Evolutionary conservation across 30 jellyfish, hydroid and myxozoan genomes (phyloP), one percentile per base, ranked within the genome.

Genomic region (Cassiopea andromeda): DNA sequence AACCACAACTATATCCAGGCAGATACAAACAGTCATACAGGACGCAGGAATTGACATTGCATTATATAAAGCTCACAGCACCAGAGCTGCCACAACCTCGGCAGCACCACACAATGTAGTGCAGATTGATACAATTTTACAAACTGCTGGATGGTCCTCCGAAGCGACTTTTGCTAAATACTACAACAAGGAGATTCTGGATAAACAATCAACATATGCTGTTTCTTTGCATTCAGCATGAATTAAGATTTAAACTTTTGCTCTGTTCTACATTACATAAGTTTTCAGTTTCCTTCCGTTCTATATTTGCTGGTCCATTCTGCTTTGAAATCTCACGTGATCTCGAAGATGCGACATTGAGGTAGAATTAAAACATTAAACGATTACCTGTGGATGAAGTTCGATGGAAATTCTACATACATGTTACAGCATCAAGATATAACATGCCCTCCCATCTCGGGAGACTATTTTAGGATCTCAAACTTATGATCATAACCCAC

Each of bases 41-140:
- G n/a, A 75, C 14, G 84, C 66, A 75, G 17, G 60, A n/a, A 75
- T 75, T 75, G 9, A 75, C 17, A 75, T 43, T 48, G 84, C 14
- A 12, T 3, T 72, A 45, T 44, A 45, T 75, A 19, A 75, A 47
- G 84, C 66, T 75, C 60, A 45, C 27, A 75, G 9, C n/a, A 43
- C 66, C 74, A 75, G 60, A 48, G 66, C 60, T 75, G 66, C 66
- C 14, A 8, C 66, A 43, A 75, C 84, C 77, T 68, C 77, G 47
- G 77, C 17, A 17, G 77, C 77, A 68, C 77, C 15, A 68, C 7
- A 68, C 15, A 68, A 68, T 4, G 77, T 8, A 68, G 77, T 68
- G 6, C 44, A 68, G n/a, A 68, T 68, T 17, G 77, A 68, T 68
- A n/a, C 47, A 18, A 14, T 68, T 68, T 68, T 68, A 68, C 77